Evolutionary conservation across 2,888 invertebrate genomes (phyloP), one percentile per base, ranked within the genome.

Genomic region (Zootermopsis nevadensis): DNA sequence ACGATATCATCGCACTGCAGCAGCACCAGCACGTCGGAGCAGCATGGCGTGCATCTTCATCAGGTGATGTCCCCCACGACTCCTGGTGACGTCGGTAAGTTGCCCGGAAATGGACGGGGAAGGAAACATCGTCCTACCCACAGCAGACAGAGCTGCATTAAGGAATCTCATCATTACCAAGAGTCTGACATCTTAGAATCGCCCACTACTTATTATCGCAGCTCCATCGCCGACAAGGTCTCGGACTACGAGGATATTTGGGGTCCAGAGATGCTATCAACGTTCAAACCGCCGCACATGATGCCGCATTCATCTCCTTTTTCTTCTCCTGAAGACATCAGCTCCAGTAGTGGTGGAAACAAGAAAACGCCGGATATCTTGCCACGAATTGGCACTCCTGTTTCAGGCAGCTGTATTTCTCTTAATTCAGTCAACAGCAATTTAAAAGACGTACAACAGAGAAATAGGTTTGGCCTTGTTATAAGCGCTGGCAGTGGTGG

Each of bases 221-320:
- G 97, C 89, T 95, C 95, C 1, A 91, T 98, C 53, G 95, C 96
- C 85, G 98, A 98, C 88, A 98, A 98, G 48, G 82, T 82, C n/a
- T 90, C 90, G 87, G 98, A 98, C 89, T 98, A 98, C 88, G 98
- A 98, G 90, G 98, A 98, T 88, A 94, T 98, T 86, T 98, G 98
- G 98, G 93, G 95, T 85, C 93, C 94, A 82, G 93, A 93, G 85
- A 85, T 87, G 74, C 82, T 88, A 83, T 85, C 86, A 15, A 88
- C 88, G 10, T 88, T 88, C 85, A 88, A 88, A 84, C 88, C 88
- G 8, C 66, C 82, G 77, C 82, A 77, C 30, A n/a, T 67, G 48
- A 38, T 85, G 80, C 83, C 84, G 35, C 55, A 85, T 19, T 86
- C 86, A 22, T 86, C 86, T 8, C 87, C 87, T 15, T 86, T 86